Evolutionary conservation across 2,888 invertebrate species (phyloP).

Genomic region (Linnaemya tessellans): DNA sequence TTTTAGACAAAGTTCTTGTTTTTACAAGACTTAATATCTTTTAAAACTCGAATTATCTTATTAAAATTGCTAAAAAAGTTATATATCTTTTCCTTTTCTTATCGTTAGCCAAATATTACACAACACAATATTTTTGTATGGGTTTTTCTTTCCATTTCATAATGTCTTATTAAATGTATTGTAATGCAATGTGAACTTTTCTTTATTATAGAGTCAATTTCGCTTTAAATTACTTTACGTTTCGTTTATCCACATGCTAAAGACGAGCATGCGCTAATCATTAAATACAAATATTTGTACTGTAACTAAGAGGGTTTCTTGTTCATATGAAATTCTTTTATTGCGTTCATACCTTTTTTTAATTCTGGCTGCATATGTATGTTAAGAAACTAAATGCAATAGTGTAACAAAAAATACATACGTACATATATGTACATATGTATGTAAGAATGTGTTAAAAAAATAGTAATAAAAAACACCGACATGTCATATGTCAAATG

Average conservation of each 20-base stretch:
- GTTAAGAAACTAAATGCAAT: constrained; percentile 36
- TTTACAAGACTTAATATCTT: no score
- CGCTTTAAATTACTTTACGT: constrained; percentile 57
- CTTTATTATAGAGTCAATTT: constrained; percentile 28
- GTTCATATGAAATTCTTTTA: constrained; percentile 10
- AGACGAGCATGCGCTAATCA: constrained; percentile 62
- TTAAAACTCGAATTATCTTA: background rate
- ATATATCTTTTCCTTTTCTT: background rate
- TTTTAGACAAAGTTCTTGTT: no score
- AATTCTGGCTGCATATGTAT: constrained; percentile 34
- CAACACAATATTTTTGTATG: constrained; percentile 16
- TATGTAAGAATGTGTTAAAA: background rate
- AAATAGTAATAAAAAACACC: constrained; percentile 12
- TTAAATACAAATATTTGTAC: constrained; percentile 46
- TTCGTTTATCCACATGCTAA: constrained; percentile 43
- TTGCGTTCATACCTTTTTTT: constrained; percentile 6
- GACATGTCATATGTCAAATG: constrained; percentile 58
- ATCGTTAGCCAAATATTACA: constrained; percentile 23
- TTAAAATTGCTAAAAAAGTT: background rate
- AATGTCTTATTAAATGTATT: constrained; percentile 30
- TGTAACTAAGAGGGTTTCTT: constrained; percentile 69
- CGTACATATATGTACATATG: no score
- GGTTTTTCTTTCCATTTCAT: background rate
- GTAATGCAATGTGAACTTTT: constrained; percentile 44
- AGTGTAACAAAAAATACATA: constrained; percentile 4